Evolutionary conservation across 2,888 invertebrate genomes (phyloP).

Genomic region (Toxonevra muliebris): DNA sequence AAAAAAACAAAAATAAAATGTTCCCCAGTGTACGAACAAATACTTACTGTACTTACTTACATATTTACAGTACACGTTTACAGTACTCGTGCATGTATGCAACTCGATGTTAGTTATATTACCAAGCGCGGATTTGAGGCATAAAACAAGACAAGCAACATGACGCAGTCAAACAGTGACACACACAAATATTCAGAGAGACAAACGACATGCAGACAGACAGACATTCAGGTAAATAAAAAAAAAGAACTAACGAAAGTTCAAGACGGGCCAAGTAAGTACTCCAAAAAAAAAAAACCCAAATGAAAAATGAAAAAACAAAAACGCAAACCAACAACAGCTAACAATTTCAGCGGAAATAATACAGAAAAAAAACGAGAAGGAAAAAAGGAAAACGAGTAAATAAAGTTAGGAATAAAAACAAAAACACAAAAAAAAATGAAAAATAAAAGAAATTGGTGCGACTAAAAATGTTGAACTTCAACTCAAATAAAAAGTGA

Average conservation of each 20-base stretch:
- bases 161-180: background rate
- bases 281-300: background rate
- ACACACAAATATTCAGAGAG: background rate
- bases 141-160: background rate
- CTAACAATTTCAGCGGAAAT: constrained; percentile 19
- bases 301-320: too few species aligned
- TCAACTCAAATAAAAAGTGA: background rate
- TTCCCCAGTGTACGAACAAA: too few species aligned
- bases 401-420: background rate
- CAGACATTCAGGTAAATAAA: constrained; percentile 11
- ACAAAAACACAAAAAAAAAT: background rate
- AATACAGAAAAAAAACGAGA: background rate
- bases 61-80: too few species aligned
- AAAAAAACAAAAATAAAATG: too few species aligned
- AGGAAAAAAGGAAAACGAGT: background rate
- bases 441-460: too few species aligned
- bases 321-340: background rate
- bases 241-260: background rate
- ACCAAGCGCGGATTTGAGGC: constrained; percentile 12
- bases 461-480: background rate
- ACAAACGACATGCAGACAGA: background rate
- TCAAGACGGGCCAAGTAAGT: background rate
- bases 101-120: background rate
- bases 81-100: background rate
- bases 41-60: too few species aligned